Evolutionary conservation across 2,888 invertebrate genomes (phyloP), one percentile per base, ranked within the genome.

Genomic region (Drosophila engyochracea): DNA sequence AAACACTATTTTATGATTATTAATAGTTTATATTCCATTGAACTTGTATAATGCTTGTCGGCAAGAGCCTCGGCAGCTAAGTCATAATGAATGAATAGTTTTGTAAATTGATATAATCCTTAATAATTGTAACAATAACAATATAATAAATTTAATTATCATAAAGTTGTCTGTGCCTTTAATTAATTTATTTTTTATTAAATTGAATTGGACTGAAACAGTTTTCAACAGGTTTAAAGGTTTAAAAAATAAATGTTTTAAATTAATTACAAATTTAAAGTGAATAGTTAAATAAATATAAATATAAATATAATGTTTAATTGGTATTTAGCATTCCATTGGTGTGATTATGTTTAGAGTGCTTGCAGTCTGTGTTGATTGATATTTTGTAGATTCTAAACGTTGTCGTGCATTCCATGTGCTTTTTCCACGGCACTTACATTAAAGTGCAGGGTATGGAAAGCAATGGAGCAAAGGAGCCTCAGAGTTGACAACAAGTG

Each of bases 401-500:
- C 16, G 22, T 10, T 22, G 5, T 0, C 12, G 30, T 1, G 10
- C 9, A 39, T 1, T n/a, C 5, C 2, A 49, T 22, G 51, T 47
- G 19, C 65, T 51, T 47, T 47, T 25, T 12, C 9, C 14, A 2
- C 1, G 35, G 30, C 47, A 52, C 44, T 63, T 65, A 44, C 9
- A 28, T 2, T 5, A 10, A 35, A 57, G 25, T 53, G 33, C 16
- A 79, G 79, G 19, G 73, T 70, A 76, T 59, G 30, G n/a, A 51
- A 61, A 28, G 66, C 53, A 44, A 49, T 53, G 53, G 57, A 52
- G 65, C 52, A 52, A 64, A 63, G 57, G 51, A 73, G 66, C 82
- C 76, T 67, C 76, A 72, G 44, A 65, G 74, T 69, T 79, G 78
- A 85, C 86, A 83, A 85, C 89, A 88, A 79, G 78, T 75, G 83